Evolutionary conservation across 2,113 vertebrate genomes (phyloP).

Genomic region (Chrysochloris asiatica): DNA sequence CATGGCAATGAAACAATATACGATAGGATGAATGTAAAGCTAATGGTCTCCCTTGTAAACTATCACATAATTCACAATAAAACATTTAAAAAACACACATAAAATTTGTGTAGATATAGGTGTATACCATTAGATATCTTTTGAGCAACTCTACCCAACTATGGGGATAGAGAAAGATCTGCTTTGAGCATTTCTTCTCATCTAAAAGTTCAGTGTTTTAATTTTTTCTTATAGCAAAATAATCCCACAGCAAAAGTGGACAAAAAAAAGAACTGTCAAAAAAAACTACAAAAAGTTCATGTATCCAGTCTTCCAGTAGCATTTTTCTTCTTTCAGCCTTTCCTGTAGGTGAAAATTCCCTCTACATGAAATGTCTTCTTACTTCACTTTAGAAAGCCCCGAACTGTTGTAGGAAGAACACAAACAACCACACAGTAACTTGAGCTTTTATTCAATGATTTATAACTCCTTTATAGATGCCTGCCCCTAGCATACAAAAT

Average conservation of each 20-base stretch:
- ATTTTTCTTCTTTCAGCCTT: neutral
- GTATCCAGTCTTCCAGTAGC: too few relatives aligned
- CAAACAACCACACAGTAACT: neutral
- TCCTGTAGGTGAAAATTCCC: neutral
- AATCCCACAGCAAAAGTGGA: neutral
- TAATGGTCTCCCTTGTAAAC: too few relatives aligned
- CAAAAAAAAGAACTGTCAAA: neutral
- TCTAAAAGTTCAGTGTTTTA: neutral
- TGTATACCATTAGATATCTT: neutral
- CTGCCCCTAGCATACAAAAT: neutral
- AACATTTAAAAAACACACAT: too few relatives aligned
- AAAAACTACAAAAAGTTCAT: neutral
- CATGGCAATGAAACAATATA: too few relatives aligned
- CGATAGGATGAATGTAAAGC: too few relatives aligned
- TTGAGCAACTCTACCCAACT: neutral
- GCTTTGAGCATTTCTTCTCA: neutral
- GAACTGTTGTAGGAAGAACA: neutral
- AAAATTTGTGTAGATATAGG: too few relatives aligned
- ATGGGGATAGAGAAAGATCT: neutral
- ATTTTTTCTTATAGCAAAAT: neutral
- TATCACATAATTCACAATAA: too few relatives aligned
- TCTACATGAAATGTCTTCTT: neutral
- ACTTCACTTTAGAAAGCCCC: neutral
- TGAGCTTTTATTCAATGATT: neutral
- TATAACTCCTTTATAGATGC: neutral